Evolutionary conservation across 2,113 vertebrate genomes (phyloP).

Genomic region (Hucho hucho): DNA sequence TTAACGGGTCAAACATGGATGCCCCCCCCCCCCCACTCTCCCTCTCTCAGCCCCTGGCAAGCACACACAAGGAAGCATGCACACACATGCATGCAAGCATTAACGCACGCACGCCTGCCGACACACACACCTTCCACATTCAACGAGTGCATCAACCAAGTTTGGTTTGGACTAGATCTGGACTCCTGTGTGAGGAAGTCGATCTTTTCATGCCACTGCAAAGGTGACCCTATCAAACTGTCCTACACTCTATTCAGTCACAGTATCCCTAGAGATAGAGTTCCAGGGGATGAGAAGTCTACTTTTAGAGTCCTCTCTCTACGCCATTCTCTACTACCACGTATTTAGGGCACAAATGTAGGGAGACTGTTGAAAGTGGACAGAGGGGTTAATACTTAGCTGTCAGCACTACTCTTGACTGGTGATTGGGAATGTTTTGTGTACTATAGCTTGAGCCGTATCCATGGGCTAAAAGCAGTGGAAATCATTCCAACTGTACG

Average conservation of each 20-base stretch:
- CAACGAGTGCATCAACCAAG: too few species aligned
- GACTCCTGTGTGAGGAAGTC: not conserved
- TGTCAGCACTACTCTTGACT: conserved; percentile 68
- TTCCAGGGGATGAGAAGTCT: conserved; percentile 40
- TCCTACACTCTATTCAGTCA: conserved; percentile 21
- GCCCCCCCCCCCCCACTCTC: not conserved
- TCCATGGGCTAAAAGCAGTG: conserved; percentile 48
- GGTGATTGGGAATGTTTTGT: conserved; percentile 57
- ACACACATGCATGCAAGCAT: not conserved
- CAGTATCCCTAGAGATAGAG: conserved; percentile 43
- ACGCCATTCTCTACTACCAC: conserved; percentile 36
- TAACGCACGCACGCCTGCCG: not conserved
- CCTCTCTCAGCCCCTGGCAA: too few species aligned
- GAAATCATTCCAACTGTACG: conserved; percentile 65
- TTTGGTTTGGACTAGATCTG: not conserved
- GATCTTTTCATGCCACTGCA: not conserved
- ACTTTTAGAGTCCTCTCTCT: conserved; percentile 55
- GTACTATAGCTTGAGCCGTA: conserved; percentile 34
- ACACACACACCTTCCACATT: not conserved
- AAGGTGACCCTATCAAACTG: conserved; percentile 27
- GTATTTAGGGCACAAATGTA: conserved; percentile 61
- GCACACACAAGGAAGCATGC: not conserved
- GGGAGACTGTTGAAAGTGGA: conserved; percentile 46
- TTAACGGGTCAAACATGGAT: conserved; percentile 9
- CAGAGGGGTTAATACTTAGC: conserved; percentile 70